A percentile compares a stretch with the other conserved stretches of the same genome.
Conservation (phyloP, 23 tunicate genomes). For the Phallusia fumigata region DNA sequence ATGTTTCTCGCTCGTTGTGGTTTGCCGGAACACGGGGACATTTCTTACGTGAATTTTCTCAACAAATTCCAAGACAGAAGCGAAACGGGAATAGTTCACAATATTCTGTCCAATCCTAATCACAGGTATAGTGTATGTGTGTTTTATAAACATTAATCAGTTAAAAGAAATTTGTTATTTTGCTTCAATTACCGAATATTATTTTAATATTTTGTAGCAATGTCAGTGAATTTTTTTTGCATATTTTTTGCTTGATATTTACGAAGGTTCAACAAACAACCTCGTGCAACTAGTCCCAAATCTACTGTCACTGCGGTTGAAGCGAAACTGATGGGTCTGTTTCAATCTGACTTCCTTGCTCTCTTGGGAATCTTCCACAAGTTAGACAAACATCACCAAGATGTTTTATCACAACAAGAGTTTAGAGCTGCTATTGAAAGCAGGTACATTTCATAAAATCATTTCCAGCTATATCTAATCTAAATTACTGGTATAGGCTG, state of each 20-base stretch:
- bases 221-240: too few species aligned
- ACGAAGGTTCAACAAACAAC: conserved; percentile 83
- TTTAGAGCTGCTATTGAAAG: conserved; percentile 96
- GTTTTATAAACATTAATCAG: too few species aligned
- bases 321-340: conserved; percentile 81
- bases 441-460: conserved; percentile 21
- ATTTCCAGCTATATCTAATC: too few species aligned
- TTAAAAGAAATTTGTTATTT: too few species aligned
- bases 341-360: conserved; percentile 95
- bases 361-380: conserved; percentile 92
- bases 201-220: too few species aligned
- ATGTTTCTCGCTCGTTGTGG: conserved; percentile 90
- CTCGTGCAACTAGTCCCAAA: conserved; percentile 67
- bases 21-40: conserved; percentile 68
- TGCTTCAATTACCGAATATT: too few species aligned
- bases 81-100: conserved; percentile 91
- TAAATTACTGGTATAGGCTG: too few species aligned
- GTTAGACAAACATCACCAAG: conserved; percentile 87
- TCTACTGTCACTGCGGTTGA: conserved; percentile 98
- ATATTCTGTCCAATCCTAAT: conserved; percentile 68
- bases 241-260: too few species aligned
- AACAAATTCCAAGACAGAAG: conserved; percentile 93
- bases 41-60: conserved; percentile 71
- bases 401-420: conserved; percentile 87
- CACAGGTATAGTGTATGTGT: conserved; percentile 74